phyloP scores from a whole-genome alignment of 2,113 vertebrate genomes.

The Semnornis frantzii region DNA sequence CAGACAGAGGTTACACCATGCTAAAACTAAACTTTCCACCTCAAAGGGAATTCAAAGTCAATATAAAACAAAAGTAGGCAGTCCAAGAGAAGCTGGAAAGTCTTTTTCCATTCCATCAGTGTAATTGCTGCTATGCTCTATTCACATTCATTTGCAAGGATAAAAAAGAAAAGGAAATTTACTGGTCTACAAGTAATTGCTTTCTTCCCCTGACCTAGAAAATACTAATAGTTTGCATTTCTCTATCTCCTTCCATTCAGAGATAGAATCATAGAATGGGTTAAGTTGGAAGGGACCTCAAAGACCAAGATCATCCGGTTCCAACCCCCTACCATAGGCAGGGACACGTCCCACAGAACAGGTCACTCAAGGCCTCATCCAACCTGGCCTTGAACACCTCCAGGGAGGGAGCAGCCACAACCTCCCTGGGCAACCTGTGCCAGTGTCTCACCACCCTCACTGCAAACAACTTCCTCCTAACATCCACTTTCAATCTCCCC shows the following conservation, averaged over 20 bases:
- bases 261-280: background rate
- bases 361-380: too few species aligned
- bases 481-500: too few species aligned
- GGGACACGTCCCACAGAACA: too few species aligned
- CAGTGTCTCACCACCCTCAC: too few species aligned
- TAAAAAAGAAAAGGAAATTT: background rate
- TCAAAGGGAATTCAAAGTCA: background rate
- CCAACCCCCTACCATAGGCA: too few species aligned
- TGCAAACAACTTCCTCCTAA: background rate
- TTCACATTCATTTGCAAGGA: background rate
- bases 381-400: too few species aligned
- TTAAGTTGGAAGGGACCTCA: too few species aligned
- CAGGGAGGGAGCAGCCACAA: too few species aligned
- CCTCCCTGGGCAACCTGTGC: too few species aligned
- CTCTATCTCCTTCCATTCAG: background rate
- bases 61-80: background rate
- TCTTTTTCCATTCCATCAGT: background rate
- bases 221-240: background rate
- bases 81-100: background rate
- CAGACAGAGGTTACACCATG: background rate
- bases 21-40: background rate
- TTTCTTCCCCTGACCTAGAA: conserved; percentile 1
- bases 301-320: too few species aligned
- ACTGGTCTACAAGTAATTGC: background rate
- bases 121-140: background rate